Base-by-base conservation (phyloP, 2,113 vertebrate genomes). In the Edolisoma coerulescens region DNA sequence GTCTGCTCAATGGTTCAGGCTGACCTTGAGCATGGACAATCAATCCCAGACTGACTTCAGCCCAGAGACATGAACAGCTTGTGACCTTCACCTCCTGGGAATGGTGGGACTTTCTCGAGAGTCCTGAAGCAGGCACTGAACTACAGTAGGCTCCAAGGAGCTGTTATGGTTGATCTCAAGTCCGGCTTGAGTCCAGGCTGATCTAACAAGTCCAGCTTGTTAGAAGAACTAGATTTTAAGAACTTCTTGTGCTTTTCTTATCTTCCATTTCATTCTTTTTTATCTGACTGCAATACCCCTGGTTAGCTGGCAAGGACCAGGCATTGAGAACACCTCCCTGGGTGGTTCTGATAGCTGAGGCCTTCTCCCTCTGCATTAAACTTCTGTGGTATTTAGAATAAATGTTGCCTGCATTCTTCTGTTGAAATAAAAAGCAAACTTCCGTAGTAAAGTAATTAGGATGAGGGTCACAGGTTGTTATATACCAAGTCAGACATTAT, bases 401-500 rank as follows among this genome's bases (percentile, higher is more conserved):
- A 90, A 60, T n/a, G 35, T 35, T 81, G 57, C 53, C 68, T 57
- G n/a, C 27, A 15, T 86, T 39, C 45, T 57, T 79, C 65, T 96
- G 57, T 32, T 84, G 80, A 49, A 93, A 71, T 74, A 74, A 90
- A 50, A 70, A 49, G 12, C 56, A 92, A 90, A 79, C 41, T 93
- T 91, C 49, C 2, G 1, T 24, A 35, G 57, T 42, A 60, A 90
- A 68, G 80, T 86, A 60, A 86, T 89, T 84, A 54, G 26, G 42
- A 79, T 95, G 79, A 84, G 79, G 84, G 82, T 93, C 73, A 76
- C 65, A 76, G 63, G 65, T 65, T 95, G 92, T 81, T 91, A 52
- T 78, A 82, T 10, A 71, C 64, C 80, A 86, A 96, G 30, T 42
- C 76, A 45, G 68, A 67, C 35, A 21, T 95, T 81, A 83, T 88